phyloP scores from a whole-genome alignment of 2,113 vertebrate species.

The Acinonyx jubatus region DNA sequence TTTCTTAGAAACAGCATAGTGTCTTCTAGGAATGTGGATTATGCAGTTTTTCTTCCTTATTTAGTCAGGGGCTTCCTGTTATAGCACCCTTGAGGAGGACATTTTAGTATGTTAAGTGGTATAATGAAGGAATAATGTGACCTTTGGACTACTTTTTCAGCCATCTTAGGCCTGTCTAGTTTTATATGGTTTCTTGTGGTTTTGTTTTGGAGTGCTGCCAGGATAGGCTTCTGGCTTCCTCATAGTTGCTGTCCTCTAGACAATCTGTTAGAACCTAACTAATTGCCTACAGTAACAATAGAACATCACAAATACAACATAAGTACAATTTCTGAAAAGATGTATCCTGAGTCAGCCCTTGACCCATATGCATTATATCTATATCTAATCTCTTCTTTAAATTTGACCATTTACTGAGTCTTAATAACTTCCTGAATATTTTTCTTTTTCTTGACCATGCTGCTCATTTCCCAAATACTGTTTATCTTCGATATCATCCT shows the following conservation, averaged over 20 bases:
- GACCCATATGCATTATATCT: background rate
- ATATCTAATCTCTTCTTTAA: background rate
- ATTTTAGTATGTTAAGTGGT: background rate
- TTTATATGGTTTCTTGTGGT: background rate
- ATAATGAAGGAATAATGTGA: background rate
- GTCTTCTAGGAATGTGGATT: background rate
- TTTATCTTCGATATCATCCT: background rate
- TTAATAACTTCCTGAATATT: background rate
- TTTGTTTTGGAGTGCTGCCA: background rate
- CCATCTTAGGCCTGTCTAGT: background rate
- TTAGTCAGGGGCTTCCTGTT: background rate
- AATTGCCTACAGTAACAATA: background rate
- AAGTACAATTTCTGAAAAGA: background rate
- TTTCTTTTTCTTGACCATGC: background rate
- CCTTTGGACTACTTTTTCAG: background rate
- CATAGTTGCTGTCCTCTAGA: background rate
- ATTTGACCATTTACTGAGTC: background rate
- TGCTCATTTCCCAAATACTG: background rate
- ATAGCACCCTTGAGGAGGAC: background rate
- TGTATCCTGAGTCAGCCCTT: background rate
- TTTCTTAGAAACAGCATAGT: background rate
- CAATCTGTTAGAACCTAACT: background rate
- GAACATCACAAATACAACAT: background rate
- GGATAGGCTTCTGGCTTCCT: background rate
- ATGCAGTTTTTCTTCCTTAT: background rate